Base-by-base conservation (phyloP, 2,888 invertebrate species). In the Morpho helenor region DNA sequence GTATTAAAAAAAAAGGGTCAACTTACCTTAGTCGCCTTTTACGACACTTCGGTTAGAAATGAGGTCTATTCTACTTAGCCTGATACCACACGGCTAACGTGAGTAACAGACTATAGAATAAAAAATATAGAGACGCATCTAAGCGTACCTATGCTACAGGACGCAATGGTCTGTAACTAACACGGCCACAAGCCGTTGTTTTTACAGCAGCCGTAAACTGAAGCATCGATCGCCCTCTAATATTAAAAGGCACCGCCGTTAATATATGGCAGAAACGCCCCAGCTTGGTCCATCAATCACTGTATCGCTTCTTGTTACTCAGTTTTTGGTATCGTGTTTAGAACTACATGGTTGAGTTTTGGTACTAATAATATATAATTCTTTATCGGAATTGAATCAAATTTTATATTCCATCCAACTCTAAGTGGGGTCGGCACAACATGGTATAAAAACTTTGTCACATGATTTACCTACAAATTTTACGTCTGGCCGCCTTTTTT, bases 191-290 rank as follows among this genome's bases (percentile, higher is more conserved):
- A 49, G 49, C 59, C 47, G 40, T 81, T 81, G 84, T 81, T 87
- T 87, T 87, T 80, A 85, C 80, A 74, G 78, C 68, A 67, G 70
- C 78, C 73, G 81, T 85, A 84, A 86, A 84, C 74, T 79, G 80
- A 77, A 78, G 68, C 72, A 81, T 82, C 79, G 82, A 82, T 80
- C 66, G 65, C 66, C 71, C 56, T 73, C 79, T 80, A 75, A 80
- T 80, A 80, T 79, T 80, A 78, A 80, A 82, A 75, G 73, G 71
- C 71, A 69, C 60, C 68, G 65, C 65, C 61, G 61, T 59, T 65
- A 65, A 61, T 61, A 64, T 60, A 61, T 66, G 60, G 60, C 64
- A 62, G 56, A 57, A 50, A 56, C 56, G 61, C 60, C 59, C 63
- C 62, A 61, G 60, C 61, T 57, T 65, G 63, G 60, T 59, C 64